Evolutionary conservation across 2,888 invertebrate genomes (phyloP), one percentile per base, ranked within the genome.

Genomic region (Cryptophagus acutangulus): DNA sequence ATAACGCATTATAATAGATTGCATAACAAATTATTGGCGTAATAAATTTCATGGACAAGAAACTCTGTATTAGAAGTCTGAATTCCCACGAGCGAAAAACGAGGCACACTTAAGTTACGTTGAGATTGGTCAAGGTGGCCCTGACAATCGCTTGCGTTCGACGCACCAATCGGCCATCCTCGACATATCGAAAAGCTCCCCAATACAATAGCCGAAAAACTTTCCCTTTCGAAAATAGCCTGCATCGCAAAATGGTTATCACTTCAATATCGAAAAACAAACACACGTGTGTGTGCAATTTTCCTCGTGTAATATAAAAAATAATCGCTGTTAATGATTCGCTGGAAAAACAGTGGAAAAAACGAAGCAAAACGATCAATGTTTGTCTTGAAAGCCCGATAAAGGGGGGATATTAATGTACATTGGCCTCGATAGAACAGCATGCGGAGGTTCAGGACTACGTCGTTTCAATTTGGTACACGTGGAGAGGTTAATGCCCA

Each of bases 41-140:
- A n/a, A n/a, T n/a, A n/a, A n/a, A n/a, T n/a, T n/a, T n/a, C n/a
- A n/a, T n/a, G n/a, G n/a, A n/a, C n/a, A n/a, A n/a, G n/a, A n/a
- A n/a, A n/a, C n/a, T n/a, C n/a, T n/a, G n/a, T n/a, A n/a, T n/a
- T n/a, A n/a, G n/a, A n/a, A n/a, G n/a, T n/a, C n/a, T n/a, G n/a
- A n/a, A n/a, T n/a, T n/a, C n/a, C n/a, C n/a, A n/a, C n/a, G n/a
- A 26, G 30, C 34, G 29, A 30, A 40, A 46, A 48, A 45, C 50
- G 40, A 43, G 53, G 53, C 49, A 49, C 51, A 57, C 54, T 49
- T 49, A 52, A 56, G 46, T 66, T 65, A 62, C 53, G 64, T 67
- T 67, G 67, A 65, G 67, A 67, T 66, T 67, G 67, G 67, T 67
- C 67, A 67, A 66, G 67, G 65, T 64, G 62, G 63, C 59, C 57